Evolutionary conservation across 2,797 vertebrate species (phyloP).

Genomic region (Cichlasoma orientale): DNA sequence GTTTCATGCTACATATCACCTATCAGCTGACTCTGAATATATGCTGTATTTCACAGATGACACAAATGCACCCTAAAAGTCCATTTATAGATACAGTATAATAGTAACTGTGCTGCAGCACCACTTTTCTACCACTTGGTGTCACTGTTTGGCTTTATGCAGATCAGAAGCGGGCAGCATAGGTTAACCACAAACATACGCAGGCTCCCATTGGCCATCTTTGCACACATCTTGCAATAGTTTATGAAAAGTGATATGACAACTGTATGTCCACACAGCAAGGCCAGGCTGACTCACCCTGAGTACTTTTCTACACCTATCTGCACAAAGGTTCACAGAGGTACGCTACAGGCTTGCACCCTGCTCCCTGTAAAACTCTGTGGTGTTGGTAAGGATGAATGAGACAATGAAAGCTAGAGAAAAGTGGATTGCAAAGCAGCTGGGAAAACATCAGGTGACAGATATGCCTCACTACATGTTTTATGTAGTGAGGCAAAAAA

Average conservation of each 20-base stretch:
- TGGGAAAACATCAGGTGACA: neutral
- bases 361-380: slow-evolving; percentile 11
- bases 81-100: neutral
- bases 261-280: slow-evolving; percentile 31
- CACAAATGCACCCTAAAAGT: neutral
- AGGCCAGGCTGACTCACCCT: slow-evolving; percentile 16
- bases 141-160: slow-evolving; percentile 29
- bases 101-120: neutral
- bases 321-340: slow-evolving; percentile 2
- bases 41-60: too few relatives aligned
- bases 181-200: neutral
- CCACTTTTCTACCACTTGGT: slow-evolving; percentile 46
- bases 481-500: neutral
- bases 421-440: neutral
- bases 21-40: neutral
- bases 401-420: neutral
- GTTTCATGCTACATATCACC: neutral
- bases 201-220: neutral
- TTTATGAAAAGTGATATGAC: slow-evolving; percentile 13
- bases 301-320: slow-evolving; percentile 2
- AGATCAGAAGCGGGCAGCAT: neutral
- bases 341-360: neutral
- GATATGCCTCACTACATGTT: neutral
- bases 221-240: neutral
- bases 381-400: neutral